These are phyloP conservation scores for Cardiocondyla obscurior DNA, from an alignment of 1,140 invertebrate genomes.

Conservation along the genomic window DNA sequence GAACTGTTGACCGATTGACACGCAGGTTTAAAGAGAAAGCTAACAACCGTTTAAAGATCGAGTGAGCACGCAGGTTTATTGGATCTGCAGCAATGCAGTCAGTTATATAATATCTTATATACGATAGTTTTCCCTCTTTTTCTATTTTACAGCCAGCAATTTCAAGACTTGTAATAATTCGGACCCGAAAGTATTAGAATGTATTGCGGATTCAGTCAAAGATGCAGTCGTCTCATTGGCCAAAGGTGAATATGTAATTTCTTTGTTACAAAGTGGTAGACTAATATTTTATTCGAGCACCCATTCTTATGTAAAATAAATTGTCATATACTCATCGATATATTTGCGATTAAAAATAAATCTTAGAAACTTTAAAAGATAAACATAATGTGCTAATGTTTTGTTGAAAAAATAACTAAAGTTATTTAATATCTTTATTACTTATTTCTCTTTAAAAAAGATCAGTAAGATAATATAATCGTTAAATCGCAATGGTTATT, in stretches of 20 bases:
- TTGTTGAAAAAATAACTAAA: too few relatives aligned
- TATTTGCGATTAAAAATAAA: not conserved
- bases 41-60: conserved; percentile 31
- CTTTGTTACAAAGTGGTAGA: not conserved
- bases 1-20: not conserved
- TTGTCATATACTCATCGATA: not conserved
- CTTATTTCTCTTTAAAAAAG: not conserved
- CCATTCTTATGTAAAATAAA: not conserved
- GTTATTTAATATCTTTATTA: not conserved
- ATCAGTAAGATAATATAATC: not conserved
- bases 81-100: conserved; percentile 52
- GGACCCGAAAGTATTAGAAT: conserved; percentile 56
- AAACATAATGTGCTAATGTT: not conserved
- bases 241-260: conserved; percentile 64
- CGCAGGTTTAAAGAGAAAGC: conserved; percentile 69
- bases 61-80: conserved; percentile 24
- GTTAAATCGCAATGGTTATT: not conserved
- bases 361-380: not conserved
- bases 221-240: conserved; percentile 64
- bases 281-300: too few relatives aligned
- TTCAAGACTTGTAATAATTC: conserved; percentile 70
- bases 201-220: conserved; percentile 54
- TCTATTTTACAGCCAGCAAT: conserved; percentile 62
- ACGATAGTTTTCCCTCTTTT: conserved; percentile 24
- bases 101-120: conserved; percentile 50